Evolutionary conservation across 2,113 vertebrate species (phyloP), one percentile per base, ranked within the genome.

Genomic region (Sinocyclocheilus grahami): DNA sequence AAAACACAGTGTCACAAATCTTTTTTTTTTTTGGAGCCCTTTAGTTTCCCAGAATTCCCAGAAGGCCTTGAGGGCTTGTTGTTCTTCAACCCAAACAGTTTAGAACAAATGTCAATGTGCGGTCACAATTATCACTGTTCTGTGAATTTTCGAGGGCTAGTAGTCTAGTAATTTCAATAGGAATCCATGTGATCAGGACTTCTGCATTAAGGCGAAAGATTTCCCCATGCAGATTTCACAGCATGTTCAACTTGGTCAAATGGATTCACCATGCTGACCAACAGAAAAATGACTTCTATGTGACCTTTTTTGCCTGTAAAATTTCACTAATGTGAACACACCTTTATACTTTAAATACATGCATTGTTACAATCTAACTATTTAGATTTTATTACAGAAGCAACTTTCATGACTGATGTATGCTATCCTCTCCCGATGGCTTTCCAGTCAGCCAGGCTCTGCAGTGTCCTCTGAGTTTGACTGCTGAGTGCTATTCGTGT

Each of bases 401-500:
- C 55, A 33, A 77, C 10, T 2, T 78, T 42, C 11, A 14, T 22
- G 42, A n/a, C 22, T 27, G 18, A 48, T 14, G 22, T 14, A 75
- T 75, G 39, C 42, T 46, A 13, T 48, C 72, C n/a, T 55, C 76
- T 53, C 24, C 24, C 16, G 9, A 27, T 10, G 24, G 27, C 48
- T 82, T 33, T 71, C 18, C 46, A 20, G 80, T 16, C n/a, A 65
- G 39, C 39, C 62, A 18, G 7, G 60, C 11, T 1, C 42, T 18
- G n/a, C 39, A 10, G 13, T 69, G 16, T 53, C 80, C 63, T 69
- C 18, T 30, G 24, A 71, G 63, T 14, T 42, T 53, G 63, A 53
- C 63, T 82, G 24, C 80, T 30, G 46, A 82, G 63, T 53, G 63
- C 63, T 51, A 30, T 82, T 39, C n/a, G 80, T 69, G 42, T 82